Base-by-base conservation (phyloP, 1,140 invertebrate genomes). In the Drosophila micromelanica region DNA sequence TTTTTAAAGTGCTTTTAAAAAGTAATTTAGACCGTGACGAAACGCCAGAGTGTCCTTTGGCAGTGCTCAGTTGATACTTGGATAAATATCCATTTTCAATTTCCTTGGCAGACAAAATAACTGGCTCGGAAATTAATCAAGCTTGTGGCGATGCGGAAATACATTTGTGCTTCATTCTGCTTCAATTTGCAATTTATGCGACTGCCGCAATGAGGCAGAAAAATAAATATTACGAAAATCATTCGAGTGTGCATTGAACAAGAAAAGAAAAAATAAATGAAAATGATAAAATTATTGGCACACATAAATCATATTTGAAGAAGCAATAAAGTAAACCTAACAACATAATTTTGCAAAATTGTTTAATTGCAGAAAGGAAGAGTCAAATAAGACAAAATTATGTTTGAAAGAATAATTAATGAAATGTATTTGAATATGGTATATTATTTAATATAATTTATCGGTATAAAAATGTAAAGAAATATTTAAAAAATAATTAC, bases 61-160 rank as follows among this genome's bases (percentile, higher is more conserved):
- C 30, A 2, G 3, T 35, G 9, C 3, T 11, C 43, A 9, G 23
- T 54, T 5, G 37, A 8, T 35, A 35, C 13, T 45, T 57, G 40
- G n/a, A 45, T 45, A 43, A 65, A 42, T 67, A 72, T 72, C 52
- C 20, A 68, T 74, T 56, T 74, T 74, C 64, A 73, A 73, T 73
- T 73, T 73, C 64, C 64, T 69, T 60, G 42, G 49, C 51, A 37
- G 17, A 40, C 12, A 56, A 27, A 48, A 48, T 43, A 42, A 35
- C 7, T 17, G 17, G 2, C 17, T 62, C 57, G 71, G 65, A 73
- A 73, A 73, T 73, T 51, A 70, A 63, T 56, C 52, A 63, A 63
- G 60, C 13, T 17, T 42, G 42, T n/a, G 30, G 37, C 42, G 38
- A 56, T 43, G 20, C 45, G 52, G 45, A 70, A 62, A 57, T 43